phyloP scores from a whole-genome alignment of 2,888 invertebrate species.

The Tricholauxania praeusta region DNA sequence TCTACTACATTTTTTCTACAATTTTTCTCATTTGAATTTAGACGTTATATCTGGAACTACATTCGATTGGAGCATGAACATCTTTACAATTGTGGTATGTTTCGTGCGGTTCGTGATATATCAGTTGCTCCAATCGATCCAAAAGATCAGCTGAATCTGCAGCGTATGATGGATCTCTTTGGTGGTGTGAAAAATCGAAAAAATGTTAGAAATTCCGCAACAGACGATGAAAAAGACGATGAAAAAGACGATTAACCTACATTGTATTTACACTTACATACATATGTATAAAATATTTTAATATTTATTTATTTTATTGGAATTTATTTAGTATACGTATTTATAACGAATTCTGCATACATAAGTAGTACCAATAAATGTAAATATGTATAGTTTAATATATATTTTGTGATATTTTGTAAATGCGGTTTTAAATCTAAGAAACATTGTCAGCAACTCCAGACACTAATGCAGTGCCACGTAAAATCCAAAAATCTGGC shows the following conservation, averaged over 20 bases:
- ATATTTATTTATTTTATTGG: neutral
- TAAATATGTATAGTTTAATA: neutral
- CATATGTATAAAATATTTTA: constrained; percentile 3
- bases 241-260: neutral
- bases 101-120: constrained; percentile 97
- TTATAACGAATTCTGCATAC: neutral
- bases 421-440: constrained; percentile 42
- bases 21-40: constrained; percentile 56
- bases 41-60: constrained; percentile 98
- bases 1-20: neutral
- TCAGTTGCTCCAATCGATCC: constrained; percentile 87
- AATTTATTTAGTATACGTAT: neutral
- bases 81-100: constrained; percentile 97
- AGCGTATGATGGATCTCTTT: constrained; percentile 93
- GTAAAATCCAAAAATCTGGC: constrained; percentile 87
- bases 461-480: constrained; percentile 88
- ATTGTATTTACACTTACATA: neutral
- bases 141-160: constrained; percentile 86
- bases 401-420: neutral
- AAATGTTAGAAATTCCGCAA: constrained; percentile 45
- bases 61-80: constrained; percentile 99
- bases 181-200: constrained; percentile 81
- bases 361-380: neutral
- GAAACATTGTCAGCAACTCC: constrained; percentile 77
- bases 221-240: constrained; percentile 17